Evolutionary conservation across 1,140 invertebrate species (phyloP), one percentile per base, ranked within the genome.

Genomic region (Holcopasites calliopsidis): DNA sequence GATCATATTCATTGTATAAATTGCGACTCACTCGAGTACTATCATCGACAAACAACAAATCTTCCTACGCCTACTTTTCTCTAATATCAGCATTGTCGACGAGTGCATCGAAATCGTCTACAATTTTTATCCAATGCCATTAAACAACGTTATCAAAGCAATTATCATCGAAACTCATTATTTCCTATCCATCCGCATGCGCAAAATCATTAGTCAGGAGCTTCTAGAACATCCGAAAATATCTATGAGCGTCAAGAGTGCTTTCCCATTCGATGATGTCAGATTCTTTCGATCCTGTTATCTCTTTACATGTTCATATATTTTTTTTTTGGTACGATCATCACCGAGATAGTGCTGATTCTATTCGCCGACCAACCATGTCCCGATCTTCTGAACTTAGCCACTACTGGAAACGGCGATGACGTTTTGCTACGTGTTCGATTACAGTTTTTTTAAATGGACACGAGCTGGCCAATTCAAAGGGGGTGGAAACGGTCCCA

Each of bases 401-500:
- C 18, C 4, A n/a, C 28, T 21, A 8, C 13, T 3, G 3, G 13
- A 47, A 65, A 65, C 5, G 13, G 3, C n/a, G 16, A 40, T 55
- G n/a, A n/a, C n/a, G n/a, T n/a, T n/a, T n/a, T n/a, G n/a, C 13
- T 11, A 16, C 18, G 18, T 16, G 6, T 1, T 1, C 28, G 49
- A 40, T 35, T 44, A 18, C 42, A 13, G 42, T 44, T 44, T 65
- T 65, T 42, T 44, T 3, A 18, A 44, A 54, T 5, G 13, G 23
- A 28, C 1, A 1, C 40, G 4, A 6, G 16, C 35, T 21, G 13
- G 42, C 2, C 28, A 6, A 16, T 47, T 64, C 35, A 18, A 52
- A 18, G 16, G 28, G 40, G 62, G 21, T 68, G 35, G 60, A 55
- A 76, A 77, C 66, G 54, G n/a, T 66, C 72, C 38, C 60, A 47